Evolutionary conservation across 2,888 invertebrate species (phyloP).

Genomic region (Cotesia congregata): DNA sequence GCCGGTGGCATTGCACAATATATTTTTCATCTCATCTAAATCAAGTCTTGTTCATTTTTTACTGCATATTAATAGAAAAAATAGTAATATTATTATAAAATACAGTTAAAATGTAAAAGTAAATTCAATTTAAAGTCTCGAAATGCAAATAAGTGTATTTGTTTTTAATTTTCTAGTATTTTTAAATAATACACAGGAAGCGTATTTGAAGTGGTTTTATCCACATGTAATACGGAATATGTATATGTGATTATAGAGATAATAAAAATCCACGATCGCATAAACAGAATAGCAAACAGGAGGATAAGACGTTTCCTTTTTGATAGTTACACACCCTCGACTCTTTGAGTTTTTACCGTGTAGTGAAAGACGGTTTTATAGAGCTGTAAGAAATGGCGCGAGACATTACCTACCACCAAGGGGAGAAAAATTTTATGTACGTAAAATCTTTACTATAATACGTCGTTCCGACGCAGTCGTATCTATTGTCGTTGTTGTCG

Average conservation of each 20-base stretch:
- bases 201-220: too few species aligned
- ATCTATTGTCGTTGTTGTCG: conserved; percentile 13
- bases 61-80: neutral
- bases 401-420: neutral
- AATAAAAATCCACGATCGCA: conserved; percentile 26
- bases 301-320: conserved; percentile 16
- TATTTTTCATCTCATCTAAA: conserved; percentile 53
- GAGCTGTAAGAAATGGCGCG: conserved; percentile 25
- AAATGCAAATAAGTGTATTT: too few species aligned
- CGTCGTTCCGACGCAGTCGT: neutral
- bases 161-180: too few species aligned
- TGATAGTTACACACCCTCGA: conserved; percentile 26
- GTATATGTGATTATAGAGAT: conserved; percentile 5
- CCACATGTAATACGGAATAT: neutral
- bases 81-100: too few species aligned
- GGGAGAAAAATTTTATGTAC: conserved; percentile 18
- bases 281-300: conserved; percentile 21
- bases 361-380: conserved; percentile 25
- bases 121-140: too few species aligned
- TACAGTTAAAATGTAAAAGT: neutral
- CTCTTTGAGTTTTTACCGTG: conserved; percentile 9
- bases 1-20: conserved; percentile 42
- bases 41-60: conserved; percentile 40
- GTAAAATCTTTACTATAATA: conserved; percentile 36
- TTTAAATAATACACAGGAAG: too few species aligned